These are phyloP conservation scores for Escarpia spicata DNA, from an alignment of 2,888 invertebrate species.

Conservation along the genomic window DNA sequence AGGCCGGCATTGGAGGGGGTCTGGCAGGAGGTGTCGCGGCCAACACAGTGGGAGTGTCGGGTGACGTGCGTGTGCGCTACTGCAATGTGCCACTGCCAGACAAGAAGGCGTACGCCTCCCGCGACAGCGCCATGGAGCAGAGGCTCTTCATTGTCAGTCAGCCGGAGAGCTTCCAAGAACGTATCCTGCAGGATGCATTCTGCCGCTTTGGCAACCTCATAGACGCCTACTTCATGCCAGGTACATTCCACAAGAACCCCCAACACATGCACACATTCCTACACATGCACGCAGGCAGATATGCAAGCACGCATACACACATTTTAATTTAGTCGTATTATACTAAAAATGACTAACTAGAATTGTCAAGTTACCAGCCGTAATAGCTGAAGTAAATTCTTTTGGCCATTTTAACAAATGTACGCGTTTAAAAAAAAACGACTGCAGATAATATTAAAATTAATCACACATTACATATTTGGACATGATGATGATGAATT, in stretches of 20 bases:
- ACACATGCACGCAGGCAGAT: too few relatives aligned
- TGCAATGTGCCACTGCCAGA: slow-evolving; percentile 78
- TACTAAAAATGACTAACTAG: too few relatives aligned
- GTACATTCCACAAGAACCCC: slow-evolving; percentile 58
- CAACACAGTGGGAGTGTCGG: slow-evolving; percentile 31
- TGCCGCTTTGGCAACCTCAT: slow-evolving; percentile 90
- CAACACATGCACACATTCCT: too few relatives aligned
- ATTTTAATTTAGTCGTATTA: too few relatives aligned
- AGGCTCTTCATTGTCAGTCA: slow-evolving; percentile 71
- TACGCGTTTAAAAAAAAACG: too few relatives aligned
- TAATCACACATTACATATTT: too few relatives aligned
- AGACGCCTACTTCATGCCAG: slow-evolving; percentile 87
- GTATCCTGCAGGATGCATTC: slow-evolving; percentile 86
- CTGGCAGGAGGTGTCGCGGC: slow-evolving; percentile 20
- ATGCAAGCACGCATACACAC: too few relatives aligned
- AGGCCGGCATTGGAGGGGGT: slow-evolving; percentile 32
- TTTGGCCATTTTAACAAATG: too few relatives aligned
- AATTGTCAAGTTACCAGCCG: too few relatives aligned
- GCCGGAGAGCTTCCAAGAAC: slow-evolving; percentile 77
- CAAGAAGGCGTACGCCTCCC: slow-evolving; percentile 70
- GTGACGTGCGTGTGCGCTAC: slow-evolving; percentile 56
- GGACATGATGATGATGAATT: too few relatives aligned
- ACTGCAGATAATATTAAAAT: too few relatives aligned
- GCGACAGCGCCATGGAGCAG: slow-evolving; percentile 66
- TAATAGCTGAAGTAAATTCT: too few relatives aligned